phyloP scores from a whole-genome alignment of 1,140 invertebrate genomes.

The Pachyrhynchus sulphureomaculatus region DNA sequence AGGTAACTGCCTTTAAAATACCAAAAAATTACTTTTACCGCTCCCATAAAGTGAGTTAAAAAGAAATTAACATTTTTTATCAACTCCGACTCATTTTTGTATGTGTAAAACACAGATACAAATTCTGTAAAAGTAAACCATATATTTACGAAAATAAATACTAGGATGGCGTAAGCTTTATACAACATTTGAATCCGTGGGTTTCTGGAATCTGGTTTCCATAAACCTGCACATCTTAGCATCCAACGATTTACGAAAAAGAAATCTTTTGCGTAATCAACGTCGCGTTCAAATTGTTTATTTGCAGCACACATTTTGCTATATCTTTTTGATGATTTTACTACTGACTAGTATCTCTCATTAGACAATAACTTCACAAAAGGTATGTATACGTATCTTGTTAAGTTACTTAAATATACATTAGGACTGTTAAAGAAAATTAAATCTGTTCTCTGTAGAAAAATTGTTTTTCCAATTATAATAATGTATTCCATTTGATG shows the following conservation, averaged over 20 bases:
- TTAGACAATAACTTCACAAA: too few relatives aligned
- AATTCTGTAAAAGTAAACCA: conserved; percentile 44
- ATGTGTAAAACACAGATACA: conserved; percentile 38
- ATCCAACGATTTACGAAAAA: conserved; percentile 43
- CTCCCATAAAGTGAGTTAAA: conserved; percentile 44
- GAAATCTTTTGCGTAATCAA: conserved; percentile 38
- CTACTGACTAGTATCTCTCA: too few relatives aligned
- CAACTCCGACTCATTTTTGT: conserved; percentile 35
- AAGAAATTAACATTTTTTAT: conserved; percentile 46
- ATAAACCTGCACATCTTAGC: conserved; percentile 40
- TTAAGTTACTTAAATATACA: too few relatives aligned
- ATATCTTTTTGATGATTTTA: too few relatives aligned
- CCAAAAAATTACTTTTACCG: conserved; percentile 43
- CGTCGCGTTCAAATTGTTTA: background rate
- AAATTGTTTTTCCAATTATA: too few relatives aligned
- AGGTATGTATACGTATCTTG: too few relatives aligned
- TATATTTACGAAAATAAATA: conserved; percentile 43
- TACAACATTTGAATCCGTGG: conserved; percentile 29
- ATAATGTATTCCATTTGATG: too few relatives aligned
- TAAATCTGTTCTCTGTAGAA: too few relatives aligned
- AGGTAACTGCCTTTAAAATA: conserved; percentile 38
- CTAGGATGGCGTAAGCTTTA: conserved; percentile 36
- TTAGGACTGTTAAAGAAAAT: too few relatives aligned
- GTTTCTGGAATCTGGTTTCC: conserved; percentile 34
- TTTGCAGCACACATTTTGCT: too few relatives aligned